A percentile compares a stretch with the other conserved stretches of the same genome.
These are phyloP conservation scores for Pristionchus entomophagus DNA, from an alignment of 2,888 invertebrate genomes.

Conservation along the genomic window DNA sequence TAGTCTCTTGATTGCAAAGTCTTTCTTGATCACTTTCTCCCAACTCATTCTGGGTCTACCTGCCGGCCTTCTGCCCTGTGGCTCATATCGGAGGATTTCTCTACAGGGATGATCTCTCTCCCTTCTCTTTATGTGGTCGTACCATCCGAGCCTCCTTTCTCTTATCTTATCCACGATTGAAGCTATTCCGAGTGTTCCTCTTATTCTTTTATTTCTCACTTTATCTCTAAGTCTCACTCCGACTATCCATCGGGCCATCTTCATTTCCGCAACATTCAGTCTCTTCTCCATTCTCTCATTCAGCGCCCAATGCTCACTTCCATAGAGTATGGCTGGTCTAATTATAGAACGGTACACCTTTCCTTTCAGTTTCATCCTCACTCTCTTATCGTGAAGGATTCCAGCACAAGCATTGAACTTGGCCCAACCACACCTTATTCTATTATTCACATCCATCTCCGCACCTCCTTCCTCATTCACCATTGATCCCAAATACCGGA, in stretches of 20 bases:
- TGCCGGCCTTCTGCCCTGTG: background rate
- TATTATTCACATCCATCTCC: background rate
- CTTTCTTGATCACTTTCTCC: background rate
- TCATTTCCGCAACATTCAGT: background rate
- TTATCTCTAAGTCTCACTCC: background rate
- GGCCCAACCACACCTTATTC: constrained; percentile 22
- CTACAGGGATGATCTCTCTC: background rate
- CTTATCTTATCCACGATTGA: background rate
- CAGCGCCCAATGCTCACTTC: constrained; percentile 12
- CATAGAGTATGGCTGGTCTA: background rate
- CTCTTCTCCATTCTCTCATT: background rate
- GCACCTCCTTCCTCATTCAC: background rate
- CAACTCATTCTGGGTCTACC: background rate
- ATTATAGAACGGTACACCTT: background rate
- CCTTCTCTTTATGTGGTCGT: background rate
- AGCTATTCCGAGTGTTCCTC: background rate
- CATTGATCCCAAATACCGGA: constrained; percentile 7
- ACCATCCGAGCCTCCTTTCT: background rate
- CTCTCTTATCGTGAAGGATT: background rate
- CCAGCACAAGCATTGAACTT: constrained; percentile 10
- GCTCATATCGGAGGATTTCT: background rate
- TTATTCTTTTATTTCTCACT: background rate
- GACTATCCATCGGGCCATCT: constrained; percentile 11
- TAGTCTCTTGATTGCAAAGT: background rate
- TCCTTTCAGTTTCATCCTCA: constrained; percentile 3